These are phyloP conservation scores for Pissodes strobi DNA, from an alignment of 1,140 invertebrate genomes.

Conservation along the genomic window DNA sequence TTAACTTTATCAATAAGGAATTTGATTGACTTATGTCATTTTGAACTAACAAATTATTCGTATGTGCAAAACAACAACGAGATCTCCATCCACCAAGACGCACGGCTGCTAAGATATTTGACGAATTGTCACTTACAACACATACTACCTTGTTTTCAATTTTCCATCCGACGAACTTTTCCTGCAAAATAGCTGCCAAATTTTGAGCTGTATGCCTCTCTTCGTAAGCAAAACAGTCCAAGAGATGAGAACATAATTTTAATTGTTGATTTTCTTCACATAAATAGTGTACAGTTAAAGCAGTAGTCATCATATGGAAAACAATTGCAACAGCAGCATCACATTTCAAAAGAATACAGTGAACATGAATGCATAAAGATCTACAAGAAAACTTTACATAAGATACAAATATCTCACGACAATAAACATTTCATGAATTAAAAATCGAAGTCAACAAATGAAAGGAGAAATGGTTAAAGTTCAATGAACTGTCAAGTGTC, in stretches of 20 bases:
- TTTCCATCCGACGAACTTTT: conserved; percentile 5
- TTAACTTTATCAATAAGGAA: conserved; percentile 11
- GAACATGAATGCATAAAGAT: too few relatives aligned
- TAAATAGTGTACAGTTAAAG: conserved; percentile 11
- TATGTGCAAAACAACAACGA: conserved; percentile 19
- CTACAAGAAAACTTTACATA: too few relatives aligned
- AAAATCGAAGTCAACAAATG: too few relatives aligned
- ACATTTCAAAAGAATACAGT: too few relatives aligned
- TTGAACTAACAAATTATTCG: conserved; percentile 13
- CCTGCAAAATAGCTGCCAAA: background rate
- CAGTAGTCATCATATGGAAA: conserved; percentile 8
- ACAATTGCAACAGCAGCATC: too few relatives aligned
- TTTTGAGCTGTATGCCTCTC: conserved; percentile 15
- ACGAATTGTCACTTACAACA: conserved; percentile 18
- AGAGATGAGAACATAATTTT: background rate
- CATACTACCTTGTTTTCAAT: conserved; percentile 9
- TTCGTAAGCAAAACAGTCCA: conserved; percentile 6
- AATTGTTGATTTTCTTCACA: background rate
- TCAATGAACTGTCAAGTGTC: too few relatives aligned
- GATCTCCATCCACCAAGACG: background rate
- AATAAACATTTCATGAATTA: too few relatives aligned
- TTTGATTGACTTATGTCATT: conserved; percentile 1
- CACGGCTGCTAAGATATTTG: conserved; percentile 23
- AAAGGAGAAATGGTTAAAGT: too few relatives aligned
- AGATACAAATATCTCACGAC: too few relatives aligned